Conservation (phyloP, 2,113 vertebrate genomes). For the Larimichthys crocea region DNA sequence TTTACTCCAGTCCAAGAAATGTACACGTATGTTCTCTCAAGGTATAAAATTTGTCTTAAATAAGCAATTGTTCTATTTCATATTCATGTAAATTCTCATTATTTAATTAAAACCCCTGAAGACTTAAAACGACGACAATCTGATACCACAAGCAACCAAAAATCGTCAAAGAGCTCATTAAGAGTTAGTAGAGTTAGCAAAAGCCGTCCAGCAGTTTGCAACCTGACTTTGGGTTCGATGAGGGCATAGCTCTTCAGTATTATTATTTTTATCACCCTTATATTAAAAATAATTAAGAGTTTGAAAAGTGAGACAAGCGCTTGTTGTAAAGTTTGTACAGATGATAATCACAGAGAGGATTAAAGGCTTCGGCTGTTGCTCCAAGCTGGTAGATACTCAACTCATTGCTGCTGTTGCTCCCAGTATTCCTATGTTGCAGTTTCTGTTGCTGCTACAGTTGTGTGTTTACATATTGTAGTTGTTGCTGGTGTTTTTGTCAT, state of each 20-base stretch:
- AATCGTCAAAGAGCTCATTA: conserved; percentile 31
- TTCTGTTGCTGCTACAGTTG: background rate
- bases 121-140: conserved; percentile 58
- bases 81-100: conserved; percentile 70
- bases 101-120: conserved; percentile 80
- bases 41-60: conserved; percentile 92
- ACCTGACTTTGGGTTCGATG: conserved; percentile 80
- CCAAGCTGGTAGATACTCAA: conserved; percentile 1
- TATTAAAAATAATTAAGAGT: conserved; percentile 10
- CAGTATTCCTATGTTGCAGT: background rate
- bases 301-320: conserved; percentile 79
- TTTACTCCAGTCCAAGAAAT: conserved; percentile 88
- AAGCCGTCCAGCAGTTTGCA: conserved; percentile 88
- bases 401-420: conserved; percentile 40
- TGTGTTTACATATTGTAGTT: background rate
- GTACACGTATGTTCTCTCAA: conserved; percentile 86
- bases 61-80: conserved; percentile 80
- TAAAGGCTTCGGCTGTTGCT: conserved; percentile 35
- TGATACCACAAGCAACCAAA: conserved; percentile 42
- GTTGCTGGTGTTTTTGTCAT: conserved; percentile 6
- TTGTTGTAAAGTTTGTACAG: conserved; percentile 79
- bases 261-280: conserved; percentile 8
- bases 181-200: conserved; percentile 79
- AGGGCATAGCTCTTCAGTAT: conserved; percentile 25
- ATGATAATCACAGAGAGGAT: conserved; percentile 14